Percentiles rank a stretch among this genome's conserved stretches.
These are phyloP conservation scores for Loripinus fragilis DNA, from an alignment of 2,888 invertebrate species.

Conservation along the genomic window DNA sequence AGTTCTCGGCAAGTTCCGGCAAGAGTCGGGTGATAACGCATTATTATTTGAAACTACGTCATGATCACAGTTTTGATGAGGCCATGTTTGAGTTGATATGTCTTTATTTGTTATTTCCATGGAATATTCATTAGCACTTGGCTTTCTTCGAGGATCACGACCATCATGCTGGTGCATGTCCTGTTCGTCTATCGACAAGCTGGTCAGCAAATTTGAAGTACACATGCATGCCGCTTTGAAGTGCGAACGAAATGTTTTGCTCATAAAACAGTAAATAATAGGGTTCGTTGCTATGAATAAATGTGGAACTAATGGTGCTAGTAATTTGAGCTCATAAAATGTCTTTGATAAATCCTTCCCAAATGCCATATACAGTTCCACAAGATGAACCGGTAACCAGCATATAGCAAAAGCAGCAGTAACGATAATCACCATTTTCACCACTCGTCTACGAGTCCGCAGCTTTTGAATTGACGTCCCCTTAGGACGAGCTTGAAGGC, in stretches of 20 bases:
- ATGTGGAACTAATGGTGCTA: slow-evolving; percentile 57
- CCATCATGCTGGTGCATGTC: not conserved
- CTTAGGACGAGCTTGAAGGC: slow-evolving; percentile 23
- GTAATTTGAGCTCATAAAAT: slow-evolving; percentile 50
- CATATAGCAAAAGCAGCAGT: slow-evolving; percentile 56
- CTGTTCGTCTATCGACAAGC: not conserved
- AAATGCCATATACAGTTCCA: slow-evolving; percentile 44
- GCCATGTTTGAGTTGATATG: not conserved
- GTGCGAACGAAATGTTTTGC: slow-evolving; percentile 52
- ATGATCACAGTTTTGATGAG: not conserved
- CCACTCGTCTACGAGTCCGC: slow-evolving; percentile 40
- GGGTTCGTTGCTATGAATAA: slow-evolving; percentile 56
- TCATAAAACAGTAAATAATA: slow-evolving; percentile 61
- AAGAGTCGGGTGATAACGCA: not conserved
- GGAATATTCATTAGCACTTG: not conserved
- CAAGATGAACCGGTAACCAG: slow-evolving; percentile 60
- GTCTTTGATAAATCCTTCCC: slow-evolving; percentile 26
- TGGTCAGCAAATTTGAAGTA: not conserved
- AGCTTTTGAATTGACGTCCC: slow-evolving; percentile 39
- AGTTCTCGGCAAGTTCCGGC: not conserved
- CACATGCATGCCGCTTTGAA: slow-evolving; percentile 54
- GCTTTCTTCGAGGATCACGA: not conserved
- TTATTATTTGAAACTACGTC: not conserved
- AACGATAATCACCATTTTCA: slow-evolving; percentile 52
- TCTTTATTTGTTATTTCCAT: slow-evolving; percentile 9